These are phyloP conservation scores for Xestia c-nigrum DNA, from an alignment of 2,888 invertebrate genomes.

Conservation along the genomic window DNA sequence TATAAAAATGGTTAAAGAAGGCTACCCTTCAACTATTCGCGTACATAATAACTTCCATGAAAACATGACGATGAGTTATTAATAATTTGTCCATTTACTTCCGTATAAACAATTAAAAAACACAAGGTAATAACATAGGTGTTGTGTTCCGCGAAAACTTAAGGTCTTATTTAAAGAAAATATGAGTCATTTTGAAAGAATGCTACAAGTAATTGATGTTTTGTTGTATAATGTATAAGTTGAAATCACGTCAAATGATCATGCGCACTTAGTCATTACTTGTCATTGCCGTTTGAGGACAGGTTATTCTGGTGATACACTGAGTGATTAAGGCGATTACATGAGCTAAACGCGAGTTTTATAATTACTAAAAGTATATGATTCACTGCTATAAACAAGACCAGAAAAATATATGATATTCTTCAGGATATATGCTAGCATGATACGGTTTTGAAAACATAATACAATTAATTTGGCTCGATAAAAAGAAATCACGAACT, in stretches of 20 bases:
- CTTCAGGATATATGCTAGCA: no score
- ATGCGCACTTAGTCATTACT: background rate
- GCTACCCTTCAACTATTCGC: background rate
- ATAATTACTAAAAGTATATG: no score
- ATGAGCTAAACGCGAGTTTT: no score
- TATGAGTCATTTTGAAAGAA: constrained; percentile 26
- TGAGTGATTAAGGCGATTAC: no score
- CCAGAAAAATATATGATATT: no score
- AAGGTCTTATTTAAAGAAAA: background rate
- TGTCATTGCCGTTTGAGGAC: background rate
- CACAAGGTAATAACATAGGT: constrained; percentile 11
- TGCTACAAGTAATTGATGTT: background rate
- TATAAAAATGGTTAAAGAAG: background rate
- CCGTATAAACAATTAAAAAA: constrained; percentile 7
- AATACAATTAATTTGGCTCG: no score
- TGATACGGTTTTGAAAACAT: no score
- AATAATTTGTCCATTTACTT: constrained; percentile 20
- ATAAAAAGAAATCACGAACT: no score
- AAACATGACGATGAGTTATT: constrained; percentile 3
- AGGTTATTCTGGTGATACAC: background rate
- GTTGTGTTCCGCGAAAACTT: constrained; percentile 4
- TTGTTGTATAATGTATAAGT: constrained; percentile 2
- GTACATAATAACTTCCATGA: background rate
- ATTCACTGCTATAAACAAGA: no score
- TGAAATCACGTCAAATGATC: background rate